A percentile compares a stretch with the other conserved stretches of the same genome.
These are phyloP conservation scores for Mormyrops attenuatus DNA, from an alignment of 2,797 vertebrate species.

Conservation along the genomic window DNA sequence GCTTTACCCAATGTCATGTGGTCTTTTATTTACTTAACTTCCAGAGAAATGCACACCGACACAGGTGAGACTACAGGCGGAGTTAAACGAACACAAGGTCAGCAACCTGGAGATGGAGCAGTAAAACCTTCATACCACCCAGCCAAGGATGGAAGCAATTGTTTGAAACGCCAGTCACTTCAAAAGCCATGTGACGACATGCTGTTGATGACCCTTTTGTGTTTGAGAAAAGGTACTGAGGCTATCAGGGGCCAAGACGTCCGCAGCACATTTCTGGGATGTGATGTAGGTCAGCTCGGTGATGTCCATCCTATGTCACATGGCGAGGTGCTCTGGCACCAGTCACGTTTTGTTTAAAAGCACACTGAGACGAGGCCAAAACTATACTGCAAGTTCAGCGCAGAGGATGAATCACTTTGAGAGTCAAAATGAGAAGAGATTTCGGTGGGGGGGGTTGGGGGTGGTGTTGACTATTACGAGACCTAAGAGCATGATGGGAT, in stretches of 20 bases:
- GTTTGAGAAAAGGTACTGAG: not conserved
- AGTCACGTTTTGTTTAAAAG: slow-evolving; percentile 1
- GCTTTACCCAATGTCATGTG: not conserved
- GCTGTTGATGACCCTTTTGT: not conserved
- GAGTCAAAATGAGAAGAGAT: not conserved
- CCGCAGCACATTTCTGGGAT: not conserved
- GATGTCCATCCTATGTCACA: not conserved
- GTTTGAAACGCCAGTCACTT: not conserved
- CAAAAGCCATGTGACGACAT: not conserved
- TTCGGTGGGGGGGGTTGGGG: not conserved
- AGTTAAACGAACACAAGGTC: not conserved
- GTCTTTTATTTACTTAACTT: not conserved
- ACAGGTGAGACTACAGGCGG: not conserved
- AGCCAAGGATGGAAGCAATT: not conserved
- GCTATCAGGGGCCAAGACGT: not conserved
- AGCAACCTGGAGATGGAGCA: not conserved
- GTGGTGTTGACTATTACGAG: not conserved
- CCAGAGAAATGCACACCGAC: not conserved
- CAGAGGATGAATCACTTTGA: not conserved
- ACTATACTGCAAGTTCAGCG: not conserved
- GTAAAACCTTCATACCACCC: not conserved
- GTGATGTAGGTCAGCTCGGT: not conserved
- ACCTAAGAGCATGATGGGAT: not conserved
- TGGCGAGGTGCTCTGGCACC: not conserved
- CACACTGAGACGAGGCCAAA: not conserved